Evolutionary conservation across 2,113 vertebrate species (phyloP), one percentile per base, ranked within the genome.

Genomic region (Chrysochloris asiatica): DNA sequence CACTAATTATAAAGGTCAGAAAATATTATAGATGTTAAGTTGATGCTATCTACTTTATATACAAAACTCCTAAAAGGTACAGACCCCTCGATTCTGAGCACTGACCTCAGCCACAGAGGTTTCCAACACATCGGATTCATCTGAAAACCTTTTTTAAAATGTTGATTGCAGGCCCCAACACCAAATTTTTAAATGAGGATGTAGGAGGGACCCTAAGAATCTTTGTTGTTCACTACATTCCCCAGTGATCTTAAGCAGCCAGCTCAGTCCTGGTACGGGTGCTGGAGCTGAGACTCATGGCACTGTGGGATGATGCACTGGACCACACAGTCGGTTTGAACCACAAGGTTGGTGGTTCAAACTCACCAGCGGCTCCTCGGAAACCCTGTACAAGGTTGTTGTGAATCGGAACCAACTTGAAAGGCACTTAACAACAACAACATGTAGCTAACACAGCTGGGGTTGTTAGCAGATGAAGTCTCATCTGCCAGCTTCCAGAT

Each of bases 11-110:
- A 78, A 85, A 33, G 21, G 22, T 86, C 56, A 71, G 45, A 54
- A 72, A 94, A 28, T 13, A 41, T 36, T 45, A 1, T 33, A 83
- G 71, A 93, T 76, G 52, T 77, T 86, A 82, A 75, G 73, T 71
- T 16, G 14, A 61, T 63, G 65, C 65, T 92, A 67, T 65, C 59
- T 82, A 11, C 88, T 94, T 86, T 90, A 94, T 33, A 90, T 72
- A 78, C 75, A 92, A 95, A 92, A 83, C 26, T 80, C 79, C 71
- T 88, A 88, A 56, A 93, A 79, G 47, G 65, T 67, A 76, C 84
- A 11, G 50, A 83, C 50, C 50, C 33, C 30, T 10, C 21, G 2
- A 5, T 36, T 52, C 61, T 54, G 78, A 95, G 17, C 47, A 86
- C n/a, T 36, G 33, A 61, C 41, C 33, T 50, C 47, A 61, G 36